phyloP scores from a whole-genome alignment of 2,113 vertebrate genomes.

The Bungarus multicinctus region DNA sequence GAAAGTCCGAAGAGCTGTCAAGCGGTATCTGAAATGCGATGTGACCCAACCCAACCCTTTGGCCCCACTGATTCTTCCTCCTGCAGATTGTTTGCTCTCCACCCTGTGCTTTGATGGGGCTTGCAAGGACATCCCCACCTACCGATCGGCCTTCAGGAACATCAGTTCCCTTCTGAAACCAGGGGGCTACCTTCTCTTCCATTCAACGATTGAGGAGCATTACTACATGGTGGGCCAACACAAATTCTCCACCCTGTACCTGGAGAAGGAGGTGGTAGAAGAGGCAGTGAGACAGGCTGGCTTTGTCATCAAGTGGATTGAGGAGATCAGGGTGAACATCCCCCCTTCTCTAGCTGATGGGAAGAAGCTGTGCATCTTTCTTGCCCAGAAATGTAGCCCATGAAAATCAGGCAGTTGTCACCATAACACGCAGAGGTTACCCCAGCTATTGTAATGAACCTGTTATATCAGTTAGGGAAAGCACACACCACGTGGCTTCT shows the following conservation, averaged over 20 bases:
- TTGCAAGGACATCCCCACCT: conserved; percentile 62
- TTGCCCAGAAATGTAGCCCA: background rate
- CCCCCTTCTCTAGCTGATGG: fast-evolving
- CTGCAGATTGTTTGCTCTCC: conserved; percentile 62
- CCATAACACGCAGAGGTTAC: background rate
- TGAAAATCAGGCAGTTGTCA: no score
- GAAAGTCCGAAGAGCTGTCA: conserved; percentile 55
- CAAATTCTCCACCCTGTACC: conserved; percentile 61
- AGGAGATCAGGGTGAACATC: fast-evolving
- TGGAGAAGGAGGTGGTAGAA: conserved; percentile 31
- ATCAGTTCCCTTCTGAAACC: conserved; percentile 61
- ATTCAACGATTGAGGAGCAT: conserved; percentile 44
- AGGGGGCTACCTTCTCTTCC: conserved; percentile 61
- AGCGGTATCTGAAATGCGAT: conserved; percentile 64
- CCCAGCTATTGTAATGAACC: background rate
- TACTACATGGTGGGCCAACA: conserved; percentile 58
- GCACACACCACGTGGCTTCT: background rate
- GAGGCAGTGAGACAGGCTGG: conserved; percentile 16
- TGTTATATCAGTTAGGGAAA: background rate
- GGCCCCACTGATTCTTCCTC: conserved; percentile 5
- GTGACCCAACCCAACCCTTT: conserved; percentile 63
- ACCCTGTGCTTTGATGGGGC: conserved; percentile 62
- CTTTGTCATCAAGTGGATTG: background rate
- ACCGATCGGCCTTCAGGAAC: conserved; percentile 38
- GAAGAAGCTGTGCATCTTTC: fast-evolving